Evolutionary conservation across 2,113 vertebrate species (phyloP).

Genomic region (Gobiocypris rarus): DNA sequence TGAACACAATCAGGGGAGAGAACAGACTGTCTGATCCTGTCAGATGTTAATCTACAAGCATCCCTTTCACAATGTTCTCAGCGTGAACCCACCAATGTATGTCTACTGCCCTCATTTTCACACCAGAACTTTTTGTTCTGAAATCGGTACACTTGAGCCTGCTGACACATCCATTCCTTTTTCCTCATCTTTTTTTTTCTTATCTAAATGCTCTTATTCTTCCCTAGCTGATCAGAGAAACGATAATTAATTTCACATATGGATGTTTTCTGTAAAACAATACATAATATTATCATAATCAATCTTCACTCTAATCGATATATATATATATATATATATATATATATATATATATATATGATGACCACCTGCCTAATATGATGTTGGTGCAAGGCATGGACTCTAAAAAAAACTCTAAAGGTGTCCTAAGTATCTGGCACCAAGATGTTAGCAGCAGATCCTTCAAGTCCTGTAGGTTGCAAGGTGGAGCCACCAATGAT

Average conservation of each 20-base stretch:
- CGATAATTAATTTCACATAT: background rate
- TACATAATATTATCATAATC: too few species aligned
- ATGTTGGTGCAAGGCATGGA: too few species aligned
- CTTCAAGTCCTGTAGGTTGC: too few species aligned
- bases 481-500: too few species aligned
- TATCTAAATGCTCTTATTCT: background rate
- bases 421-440: too few species aligned
- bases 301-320: too few species aligned
- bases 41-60: background rate
- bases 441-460: too few species aligned
- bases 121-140: conserved; percentile 10
- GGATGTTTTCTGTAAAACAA: too few species aligned
- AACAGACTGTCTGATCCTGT: conserved; percentile 26
- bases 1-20: conserved; percentile 1
- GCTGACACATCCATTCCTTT: background rate
- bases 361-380: too few species aligned
- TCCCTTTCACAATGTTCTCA: background rate
- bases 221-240: background rate
- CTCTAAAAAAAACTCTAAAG: too few species aligned
- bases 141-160: background rate
- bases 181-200: background rate
- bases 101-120: conserved; percentile 9
- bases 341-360: too few species aligned
- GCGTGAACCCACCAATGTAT: background rate
- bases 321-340: too few species aligned